Conservation (phyloP, 2,888 invertebrate species). For the Sesamia inferens region DNA sequence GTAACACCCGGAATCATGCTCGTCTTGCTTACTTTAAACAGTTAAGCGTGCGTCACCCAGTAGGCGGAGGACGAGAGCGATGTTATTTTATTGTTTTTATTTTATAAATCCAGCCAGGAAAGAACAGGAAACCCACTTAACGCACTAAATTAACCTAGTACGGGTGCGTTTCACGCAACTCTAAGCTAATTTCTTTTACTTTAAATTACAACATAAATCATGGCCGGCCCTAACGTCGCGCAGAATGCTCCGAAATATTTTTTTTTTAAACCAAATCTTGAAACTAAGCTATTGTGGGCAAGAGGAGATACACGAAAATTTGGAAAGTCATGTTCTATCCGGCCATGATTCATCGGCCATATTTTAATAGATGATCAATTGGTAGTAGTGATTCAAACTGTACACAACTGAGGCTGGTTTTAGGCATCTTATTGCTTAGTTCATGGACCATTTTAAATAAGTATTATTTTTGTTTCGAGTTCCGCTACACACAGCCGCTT, state of each 20-base stretch:
- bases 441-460: not conserved
- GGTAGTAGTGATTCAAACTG: not conserved
- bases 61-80: conserved; percentile 3
- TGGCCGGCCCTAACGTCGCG: not conserved
- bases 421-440: not conserved
- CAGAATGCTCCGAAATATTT: not conserved
- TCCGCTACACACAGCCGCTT: not conserved
- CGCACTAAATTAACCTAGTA: not conserved
- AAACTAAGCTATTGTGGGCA: not conserved
- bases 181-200: conserved; percentile 7
- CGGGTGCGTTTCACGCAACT: conserved; percentile 31
- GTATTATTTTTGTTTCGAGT: not conserved
- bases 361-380: conserved; percentile 9
- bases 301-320: not conserved
- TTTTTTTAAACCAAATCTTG: not conserved
- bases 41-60: conserved; percentile 7
- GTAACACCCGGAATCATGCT: conserved; percentile 20
- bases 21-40: conserved; percentile 11
- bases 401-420: not conserved
- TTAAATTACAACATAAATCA: not conserved
- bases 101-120: conserved; percentile 13
- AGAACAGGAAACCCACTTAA: conserved; percentile 1
- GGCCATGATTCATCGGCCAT: not conserved
- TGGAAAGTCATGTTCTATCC: not conserved
- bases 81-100: conserved; percentile 9